Base-by-base conservation (phyloP, 2,113 vertebrate species). In the Lonchura striata region DNA sequence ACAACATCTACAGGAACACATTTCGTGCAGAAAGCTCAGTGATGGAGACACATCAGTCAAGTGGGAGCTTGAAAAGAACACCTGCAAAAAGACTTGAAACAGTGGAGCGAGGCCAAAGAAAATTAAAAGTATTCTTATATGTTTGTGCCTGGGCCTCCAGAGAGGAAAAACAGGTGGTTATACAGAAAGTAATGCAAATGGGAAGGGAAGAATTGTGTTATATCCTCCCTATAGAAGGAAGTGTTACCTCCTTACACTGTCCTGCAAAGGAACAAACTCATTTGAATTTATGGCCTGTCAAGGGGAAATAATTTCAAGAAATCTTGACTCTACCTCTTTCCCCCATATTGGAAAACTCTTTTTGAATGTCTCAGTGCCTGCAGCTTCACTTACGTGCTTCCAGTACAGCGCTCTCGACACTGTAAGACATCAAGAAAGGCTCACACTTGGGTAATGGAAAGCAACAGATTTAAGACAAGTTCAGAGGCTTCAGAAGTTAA, bases 401-500 rank as follows among this genome's bases (percentile, higher is more conserved):
- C 66, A 79, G 35, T n/a, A 50, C 11, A 47, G 42, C 33, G 21
- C 13, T 71, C 33, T 42, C 84, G 61, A 24, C 9, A 7, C 31
- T 53, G 11, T n/a, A 71, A 71, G 52, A 33, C 35, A 14, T 19
- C 0, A 0, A 35, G 37, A 47, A 71, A 25, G 18, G 42, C 33
- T 46, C 12, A 9, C 28, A 11, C 30, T 37, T 57, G 30, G 25
- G 27, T 69, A 74, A 74, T n/a, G 24, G 47, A 81, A 88, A 15
- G 42, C 47, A 69, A 77, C 14, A 54, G 27, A 18, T 80, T 88
- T 86, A 53, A 88, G 53, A 39, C n/a, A 72, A 76, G 63, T 65
- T 88, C 59, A 47, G 44, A 89, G 41, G 63, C 33, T 91, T 94
- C 82, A 79, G 30, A 74, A 88, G 28, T 33, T 54, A 82, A 81